Base-by-base conservation (phyloP, 2,888 invertebrate genomes). In the Electrophaes corylata region DNA sequence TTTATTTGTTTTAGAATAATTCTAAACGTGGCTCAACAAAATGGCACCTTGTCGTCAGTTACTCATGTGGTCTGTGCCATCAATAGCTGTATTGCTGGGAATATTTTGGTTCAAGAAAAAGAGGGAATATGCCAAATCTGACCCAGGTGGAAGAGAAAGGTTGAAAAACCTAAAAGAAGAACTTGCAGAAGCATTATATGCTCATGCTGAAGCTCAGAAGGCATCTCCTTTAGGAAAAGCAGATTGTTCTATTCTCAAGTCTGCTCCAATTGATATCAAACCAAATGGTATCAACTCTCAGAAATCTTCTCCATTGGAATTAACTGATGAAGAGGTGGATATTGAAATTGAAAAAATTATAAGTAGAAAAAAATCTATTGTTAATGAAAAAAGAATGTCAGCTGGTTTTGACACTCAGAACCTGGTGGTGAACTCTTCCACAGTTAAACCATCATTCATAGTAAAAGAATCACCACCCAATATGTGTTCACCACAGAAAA, bases 61-160 rank as follows among this genome's bases (percentile, higher is more conserved):
- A 79, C 93, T 96, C 83, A 94, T 94, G 93, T 94, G 95, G 94
- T 95, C 95, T 76, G 93, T 96, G 75, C 96, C 96, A 81, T 95
- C 96, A 75, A 93, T 96, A 91, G 96, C 95, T 75, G 93, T 96
- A 76, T 92, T 96, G 77, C 92, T 96, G 86, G 96, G 96, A 74
- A 94, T 96, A 84, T 94, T 95, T 83, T 96, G 96, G 96, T 95
- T 95, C 94, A 95, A 94, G 91, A 95, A 95, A 92, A 96, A 94
- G 93, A 94, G 95, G 91, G 93, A 94, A 85, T 94, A 93, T 80
- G 93, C 93, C 83, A 93, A 93, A 93, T 94, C 93, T 95, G 95
- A 95, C 94, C 94, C 94, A 69, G 95, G 95, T 77, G 95, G 94
- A 92, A 91, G 91, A 84, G 90, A 88, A 79, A 87, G 77, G 70